A percentile compares a stretch with the other conserved stretches of the same genome.
These are phyloP conservation scores for Tetrax tetrax DNA, from an alignment of 2,113 vertebrate genomes.

Conservation along the genomic window DNA sequence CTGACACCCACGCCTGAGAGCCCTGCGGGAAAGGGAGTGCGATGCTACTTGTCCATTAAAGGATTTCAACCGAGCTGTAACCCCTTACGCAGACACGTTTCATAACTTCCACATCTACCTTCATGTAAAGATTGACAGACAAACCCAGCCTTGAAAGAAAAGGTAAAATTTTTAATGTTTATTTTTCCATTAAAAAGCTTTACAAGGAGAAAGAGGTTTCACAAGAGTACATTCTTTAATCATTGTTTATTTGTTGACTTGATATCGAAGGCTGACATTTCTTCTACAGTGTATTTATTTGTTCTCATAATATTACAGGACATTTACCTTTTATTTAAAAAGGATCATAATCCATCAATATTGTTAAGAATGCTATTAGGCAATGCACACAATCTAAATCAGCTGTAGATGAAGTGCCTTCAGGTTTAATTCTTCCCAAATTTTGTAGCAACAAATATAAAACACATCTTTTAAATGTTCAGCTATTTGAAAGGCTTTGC, in stretches of 20 bases:
- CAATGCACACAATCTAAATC: not conserved
- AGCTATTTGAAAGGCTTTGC: not conserved
- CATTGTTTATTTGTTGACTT: conserved; percentile 26
- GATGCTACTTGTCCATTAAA: not conserved
- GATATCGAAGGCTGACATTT: not conserved
- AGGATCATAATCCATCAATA: conserved; percentile 23
- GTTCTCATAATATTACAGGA: conserved; percentile 18
- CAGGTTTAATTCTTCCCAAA: not conserved
- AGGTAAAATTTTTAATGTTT: not conserved
- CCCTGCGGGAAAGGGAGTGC: not conserved
- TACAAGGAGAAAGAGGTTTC: conserved; percentile 15
- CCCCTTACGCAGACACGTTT: not conserved
- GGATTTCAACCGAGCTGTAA: not conserved
- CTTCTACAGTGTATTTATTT: conserved; percentile 28
- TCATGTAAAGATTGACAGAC: not conserved
- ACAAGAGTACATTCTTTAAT: conserved; percentile 41
- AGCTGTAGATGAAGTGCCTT: not conserved
- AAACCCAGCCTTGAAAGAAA: not conserved
- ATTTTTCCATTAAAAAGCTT: conserved; percentile 57
- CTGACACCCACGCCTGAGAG: not conserved
- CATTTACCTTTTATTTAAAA: conserved; percentile 41
- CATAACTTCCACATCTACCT: not conserved
- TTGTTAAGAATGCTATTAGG: not conserved
- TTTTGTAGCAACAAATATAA: not conserved
- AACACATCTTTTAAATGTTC: not conserved